These are phyloP conservation scores for Mesocentrotus franciscanus DNA, from an alignment of 53 echinoderm and acorn worm genomes.

Conservation along the genomic window DNA sequence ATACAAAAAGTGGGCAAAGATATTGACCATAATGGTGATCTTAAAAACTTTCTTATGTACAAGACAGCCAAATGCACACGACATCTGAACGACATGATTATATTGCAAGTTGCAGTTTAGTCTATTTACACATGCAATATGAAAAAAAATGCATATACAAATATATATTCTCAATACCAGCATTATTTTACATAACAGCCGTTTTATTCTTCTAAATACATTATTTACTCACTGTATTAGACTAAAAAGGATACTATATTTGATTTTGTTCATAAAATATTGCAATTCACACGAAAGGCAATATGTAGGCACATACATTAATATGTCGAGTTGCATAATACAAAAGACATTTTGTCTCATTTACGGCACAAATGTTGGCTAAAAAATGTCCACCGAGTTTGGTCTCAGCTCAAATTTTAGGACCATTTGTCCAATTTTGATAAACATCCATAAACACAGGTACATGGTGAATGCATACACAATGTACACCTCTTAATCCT, in stretches of 20 bases:
- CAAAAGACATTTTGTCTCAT: background rate
- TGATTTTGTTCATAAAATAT: slow-evolving; percentile 32
- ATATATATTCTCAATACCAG: background rate
- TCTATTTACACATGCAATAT: slow-evolving; percentile 42
- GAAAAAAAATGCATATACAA: background rate
- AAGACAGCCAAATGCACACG: slow-evolving; percentile 3
- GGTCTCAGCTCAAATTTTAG: background rate
- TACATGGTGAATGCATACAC: background rate
- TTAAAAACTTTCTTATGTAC: background rate
- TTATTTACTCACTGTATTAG: background rate
- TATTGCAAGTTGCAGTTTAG: slow-evolving; percentile 17
- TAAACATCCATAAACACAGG: background rate
- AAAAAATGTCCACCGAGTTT: background rate
- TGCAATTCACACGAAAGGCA: slow-evolving; percentile 40
- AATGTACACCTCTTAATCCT: too few species aligned
- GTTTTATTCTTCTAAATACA: background rate
- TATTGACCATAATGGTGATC: background rate
- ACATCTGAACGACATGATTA: background rate
- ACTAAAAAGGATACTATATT: slow-evolving; percentile 20
- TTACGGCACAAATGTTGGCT: slow-evolving; percentile 15
- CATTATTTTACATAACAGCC: background rate
- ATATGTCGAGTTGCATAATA: slow-evolving; percentile 51
- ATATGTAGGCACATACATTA: slow-evolving; percentile 51
- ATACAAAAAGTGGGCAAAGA: background rate
- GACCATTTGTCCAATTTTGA: background rate